Evolutionary conservation across 2,113 vertebrate genomes (phyloP), one percentile per base, ranked within the genome.

Genomic region (Oreotrochilus melanogaster): DNA sequence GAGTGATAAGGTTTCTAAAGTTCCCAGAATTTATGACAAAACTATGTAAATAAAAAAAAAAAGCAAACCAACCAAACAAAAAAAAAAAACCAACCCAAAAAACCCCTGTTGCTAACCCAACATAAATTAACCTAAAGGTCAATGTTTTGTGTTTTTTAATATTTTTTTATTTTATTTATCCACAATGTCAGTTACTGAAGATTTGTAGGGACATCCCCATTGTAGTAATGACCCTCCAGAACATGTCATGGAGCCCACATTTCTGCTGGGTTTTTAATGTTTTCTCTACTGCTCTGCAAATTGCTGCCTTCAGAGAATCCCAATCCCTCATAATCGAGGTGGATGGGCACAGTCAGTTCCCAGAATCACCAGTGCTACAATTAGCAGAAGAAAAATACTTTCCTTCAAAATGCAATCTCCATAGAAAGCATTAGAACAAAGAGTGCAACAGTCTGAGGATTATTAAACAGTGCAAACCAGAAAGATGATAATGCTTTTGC

Each of bases 241-340:
- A 50, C 3, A 64, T 1, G 4, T 15, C 50, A 31, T 5, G 0
- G 7, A 51, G 25, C 19, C 18, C 3, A 0, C 31, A 8, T 35
- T 64, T 73, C 83, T 47, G 42, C 42, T 21, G 42, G 58, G 31
- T 28, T 47, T 50, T 5, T 5, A 35, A 31, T 47, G 25, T 50
- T 56, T 56, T 57, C 70, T 56, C 39, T 33, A 24, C 45, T 47
- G 31, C 42, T 24, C 21, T 12, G 62, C 33, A 39, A 37, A 56
- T 4, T 8, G 33, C 10, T 61, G n/a, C 31, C 27, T 75, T 72
- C 43, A n/a, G 60, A 80, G 33, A 50, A 45, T 28, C 80, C 47
- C 28, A 31, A 51, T 78, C 37, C 18, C 19, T 78, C 56, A 30
- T 7, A 58, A 39, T 18, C 0, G 19, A 37, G 43, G 54, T 58